Base-by-base conservation (phyloP, 2,888 invertebrate genomes). In the Cynaeus angustus region DNA sequence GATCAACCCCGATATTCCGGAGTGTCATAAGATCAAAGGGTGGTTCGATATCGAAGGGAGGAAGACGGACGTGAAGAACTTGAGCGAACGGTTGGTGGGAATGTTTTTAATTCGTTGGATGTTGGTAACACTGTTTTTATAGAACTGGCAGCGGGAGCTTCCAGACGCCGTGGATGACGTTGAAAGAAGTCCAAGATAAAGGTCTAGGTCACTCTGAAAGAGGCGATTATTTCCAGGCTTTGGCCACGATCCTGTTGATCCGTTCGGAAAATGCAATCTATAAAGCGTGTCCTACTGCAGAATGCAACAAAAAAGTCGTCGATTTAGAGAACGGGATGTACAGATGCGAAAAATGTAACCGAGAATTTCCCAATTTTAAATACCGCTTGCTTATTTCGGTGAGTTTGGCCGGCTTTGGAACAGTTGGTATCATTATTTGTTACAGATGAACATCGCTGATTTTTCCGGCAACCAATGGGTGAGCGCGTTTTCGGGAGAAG, bases 241-340 rank as follows among this genome's bases (percentile, higher is more conserved):
- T 95, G 77, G 97, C 92, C 0, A 92, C 92, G 0, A 88, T 98
- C 26, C 90, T 93, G 48, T 89, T 94, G 80, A 88, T 96, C 12
- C 92, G 92, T 79, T 87, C 91, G 5, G 96, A 96, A 70, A 97
- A 95, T 83, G 90, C 93, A 2, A 86, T 96, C 61, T 99, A 99
- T 85, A 94, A 94, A 86, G 94, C 98, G 0, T 99, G 99, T 77
- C 94, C 97, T 0, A 88, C 90, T 55, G 90, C 92, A 0, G 91
- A 91, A 58, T 99, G 99, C 85, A 97, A 98, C 83, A 99, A 99
- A 85, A 99, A 99, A 85, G 88, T 98, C 0, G 87, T 96, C 6
- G 97, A 98, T 83, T 90, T 93, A 80, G 92, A 92, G 73, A 96
- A 96, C 80, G 96, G 95, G 0, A 88, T 92, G 81, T 99, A 91